Evolutionary conservation across 2,888 invertebrate genomes (phyloP).

Genomic region (Lasius platythorax): DNA sequence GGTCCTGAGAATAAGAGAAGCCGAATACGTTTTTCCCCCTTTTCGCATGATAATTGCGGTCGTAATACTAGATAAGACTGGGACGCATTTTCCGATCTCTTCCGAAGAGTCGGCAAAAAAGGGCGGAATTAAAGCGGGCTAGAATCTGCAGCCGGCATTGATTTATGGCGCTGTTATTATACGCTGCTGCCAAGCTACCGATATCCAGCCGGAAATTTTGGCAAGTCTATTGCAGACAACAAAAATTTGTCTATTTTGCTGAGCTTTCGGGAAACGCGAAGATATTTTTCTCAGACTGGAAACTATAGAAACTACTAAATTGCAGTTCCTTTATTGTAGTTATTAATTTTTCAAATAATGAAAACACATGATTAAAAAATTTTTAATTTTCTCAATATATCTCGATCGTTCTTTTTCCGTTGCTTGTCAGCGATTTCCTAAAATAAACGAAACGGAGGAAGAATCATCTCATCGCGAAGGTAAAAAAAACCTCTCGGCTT

Average conservation of each 20-base stretch:
- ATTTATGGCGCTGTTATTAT: slow-evolving; percentile 48
- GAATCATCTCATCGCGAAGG: background rate
- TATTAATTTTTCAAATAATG: background rate
- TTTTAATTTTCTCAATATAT: background rate
- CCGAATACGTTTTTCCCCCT: slow-evolving; percentile 10
- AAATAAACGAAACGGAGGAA: background rate
- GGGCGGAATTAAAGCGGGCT: slow-evolving; percentile 44
- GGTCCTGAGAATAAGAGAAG: slow-evolving; percentile 40
- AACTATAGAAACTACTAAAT: background rate
- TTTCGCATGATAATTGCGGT: slow-evolving; percentile 60
- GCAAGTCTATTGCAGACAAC: background rate
- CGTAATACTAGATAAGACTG: slow-evolving; percentile 52
- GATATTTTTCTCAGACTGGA: background rate
- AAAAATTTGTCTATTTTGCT: slow-evolving; percentile 1
- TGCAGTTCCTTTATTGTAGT: background rate
- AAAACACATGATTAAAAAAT: background rate
- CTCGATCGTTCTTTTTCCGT: background rate
- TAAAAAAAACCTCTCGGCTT: background rate
- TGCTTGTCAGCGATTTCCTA: background rate
- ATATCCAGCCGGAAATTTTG: slow-evolving; percentile 21
- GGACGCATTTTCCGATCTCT: slow-evolving; percentile 7
- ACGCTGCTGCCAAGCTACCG: slow-evolving; percentile 12
- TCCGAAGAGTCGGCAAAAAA: background rate
- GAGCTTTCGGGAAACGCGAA: background rate
- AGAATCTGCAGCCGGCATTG: slow-evolving; percentile 30